Evolutionary conservation across 2,113 vertebrate species (phyloP).

Genomic region (Clarias batrachus): DNA sequence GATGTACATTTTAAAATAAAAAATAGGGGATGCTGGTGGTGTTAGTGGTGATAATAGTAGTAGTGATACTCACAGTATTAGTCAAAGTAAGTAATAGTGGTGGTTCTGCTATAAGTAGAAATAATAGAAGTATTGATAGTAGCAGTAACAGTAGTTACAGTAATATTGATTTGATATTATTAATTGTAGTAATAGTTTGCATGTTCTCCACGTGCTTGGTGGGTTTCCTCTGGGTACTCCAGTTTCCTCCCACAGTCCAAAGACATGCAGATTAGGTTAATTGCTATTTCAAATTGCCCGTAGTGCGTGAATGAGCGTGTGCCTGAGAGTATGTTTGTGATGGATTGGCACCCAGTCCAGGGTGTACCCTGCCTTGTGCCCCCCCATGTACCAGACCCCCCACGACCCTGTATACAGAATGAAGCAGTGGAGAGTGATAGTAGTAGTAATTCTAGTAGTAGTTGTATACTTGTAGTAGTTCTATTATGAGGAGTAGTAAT

Average conservation of each 20-base stretch:
- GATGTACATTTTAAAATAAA: neutral
- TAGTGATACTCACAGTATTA: neutral
- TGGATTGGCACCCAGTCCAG: no score
- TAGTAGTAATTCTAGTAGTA: neutral
- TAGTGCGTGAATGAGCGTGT: no score
- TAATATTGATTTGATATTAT: neutral
- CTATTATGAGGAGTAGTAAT: neutral
- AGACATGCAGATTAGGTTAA: no score
- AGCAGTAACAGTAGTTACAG: neutral
- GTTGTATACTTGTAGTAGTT: neutral
- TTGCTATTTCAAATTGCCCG: no score
- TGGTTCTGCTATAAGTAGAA: neutral
- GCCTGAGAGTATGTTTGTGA: no score
- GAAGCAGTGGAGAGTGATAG: no score
- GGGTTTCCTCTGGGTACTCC: no score
- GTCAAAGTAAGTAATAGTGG: neutral
- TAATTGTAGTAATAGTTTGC: neutral
- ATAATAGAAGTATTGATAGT: neutral
- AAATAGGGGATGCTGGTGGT: neutral
- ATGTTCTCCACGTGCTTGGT: no score
- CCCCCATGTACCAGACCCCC: no score
- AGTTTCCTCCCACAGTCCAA: no score
- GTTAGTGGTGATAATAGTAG: fast-evolving
- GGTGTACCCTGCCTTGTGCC: no score
- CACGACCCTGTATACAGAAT: no score